Base-by-base conservation (phyloP, 2,113 vertebrate species). In the Cyanoliseus patagonus region DNA sequence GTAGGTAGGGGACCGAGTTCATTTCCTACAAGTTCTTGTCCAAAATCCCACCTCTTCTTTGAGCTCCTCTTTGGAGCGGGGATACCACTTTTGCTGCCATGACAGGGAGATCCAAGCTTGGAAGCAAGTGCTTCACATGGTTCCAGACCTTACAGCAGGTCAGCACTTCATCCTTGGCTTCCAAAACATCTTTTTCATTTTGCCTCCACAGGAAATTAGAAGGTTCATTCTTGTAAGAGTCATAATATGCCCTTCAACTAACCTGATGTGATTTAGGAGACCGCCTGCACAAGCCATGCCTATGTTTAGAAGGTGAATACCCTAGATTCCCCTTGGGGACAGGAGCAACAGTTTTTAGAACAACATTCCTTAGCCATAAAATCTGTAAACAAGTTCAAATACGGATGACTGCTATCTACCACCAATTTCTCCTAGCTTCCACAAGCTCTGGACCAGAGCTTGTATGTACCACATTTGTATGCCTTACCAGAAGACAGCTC, bases 241-340 rank as follows among this genome's bases (percentile, higher is more conserved):
- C 27, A 17, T 78, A 86, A 87, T 44, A 53, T 4, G 51, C 30
- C 31, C 37, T 75, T 64, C 53, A 63, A 33, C 55, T 63, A 75
- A 44, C 27, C 42, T 31, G 44, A 39, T 77, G 76, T 47, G 83
- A 93, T 92, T 86, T 70, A 92, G 42, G 63, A 88, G 68, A 83
- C 55, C 13, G 79, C 49, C 77, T 75, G 74, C 66, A 73, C 37
- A 72, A 90, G 67, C 27, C 42, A 8, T 55, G 47, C 61, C 46
- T 72, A 17, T 83, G 30, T 81, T 90, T 67, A 86, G 79, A 66
- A 81, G 68, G 83, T n/a, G 83, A 96, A 94, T 67, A 91, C 35
- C 31, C 63, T 79, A 66, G 46, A 91, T 72, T 83, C 35, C 46
- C 47, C 68, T 11, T 25, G 22, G 51, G 72, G 57, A 82, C 42